phyloP scores from a whole-genome alignment of 2,113 vertebrate genomes.

The Clinocottus analis region DNA sequence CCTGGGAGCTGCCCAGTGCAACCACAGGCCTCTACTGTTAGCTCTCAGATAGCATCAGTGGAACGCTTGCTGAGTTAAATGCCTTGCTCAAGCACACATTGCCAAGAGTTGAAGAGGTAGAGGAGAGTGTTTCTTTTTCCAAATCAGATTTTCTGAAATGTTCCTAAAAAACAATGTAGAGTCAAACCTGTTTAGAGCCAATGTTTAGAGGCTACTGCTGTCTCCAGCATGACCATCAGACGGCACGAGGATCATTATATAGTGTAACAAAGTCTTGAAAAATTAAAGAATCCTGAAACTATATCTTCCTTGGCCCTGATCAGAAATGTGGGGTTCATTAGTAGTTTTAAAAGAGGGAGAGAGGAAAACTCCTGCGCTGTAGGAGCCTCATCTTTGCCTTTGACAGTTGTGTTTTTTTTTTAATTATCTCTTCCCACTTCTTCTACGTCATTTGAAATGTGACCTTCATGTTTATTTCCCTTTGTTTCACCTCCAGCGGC shows the following conservation, averaged over 20 bases:
- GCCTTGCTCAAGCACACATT: slow-evolving; percentile 11
- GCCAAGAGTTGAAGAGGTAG: slow-evolving; percentile 13
- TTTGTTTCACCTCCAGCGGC: slow-evolving; percentile 7
- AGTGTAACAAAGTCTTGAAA: neutral
- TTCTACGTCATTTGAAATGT: slow-evolving; percentile 17
- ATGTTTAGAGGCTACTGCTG: neutral
- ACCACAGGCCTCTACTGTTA: slow-evolving; percentile 45
- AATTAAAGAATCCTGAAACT: neutral
- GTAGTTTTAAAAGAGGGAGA: neutral
- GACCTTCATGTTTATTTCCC: slow-evolving; percentile 18
- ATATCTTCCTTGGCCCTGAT: neutral
- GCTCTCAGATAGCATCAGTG: slow-evolving; percentile 44
- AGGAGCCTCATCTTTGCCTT: slow-evolving; percentile 27
- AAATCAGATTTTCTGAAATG: slow-evolving; percentile 18
- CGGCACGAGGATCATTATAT: slow-evolving; percentile 6
- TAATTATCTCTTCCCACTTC: neutral
- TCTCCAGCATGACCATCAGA: slow-evolving; percentile 17
- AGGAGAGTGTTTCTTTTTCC: slow-evolving; percentile 36
- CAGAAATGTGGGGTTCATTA: slow-evolving; percentile 14
- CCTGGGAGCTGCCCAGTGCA: slow-evolving; percentile 23
- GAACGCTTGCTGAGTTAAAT: slow-evolving; percentile 33
- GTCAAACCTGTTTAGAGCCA: neutral
- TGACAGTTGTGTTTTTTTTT: slow-evolving; percentile 15
- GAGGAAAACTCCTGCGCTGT: neutral
- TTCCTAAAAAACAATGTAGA: neutral